phyloP scores from a whole-genome alignment of 2,113 vertebrate genomes.

The Malurus cyaneus region DNA sequence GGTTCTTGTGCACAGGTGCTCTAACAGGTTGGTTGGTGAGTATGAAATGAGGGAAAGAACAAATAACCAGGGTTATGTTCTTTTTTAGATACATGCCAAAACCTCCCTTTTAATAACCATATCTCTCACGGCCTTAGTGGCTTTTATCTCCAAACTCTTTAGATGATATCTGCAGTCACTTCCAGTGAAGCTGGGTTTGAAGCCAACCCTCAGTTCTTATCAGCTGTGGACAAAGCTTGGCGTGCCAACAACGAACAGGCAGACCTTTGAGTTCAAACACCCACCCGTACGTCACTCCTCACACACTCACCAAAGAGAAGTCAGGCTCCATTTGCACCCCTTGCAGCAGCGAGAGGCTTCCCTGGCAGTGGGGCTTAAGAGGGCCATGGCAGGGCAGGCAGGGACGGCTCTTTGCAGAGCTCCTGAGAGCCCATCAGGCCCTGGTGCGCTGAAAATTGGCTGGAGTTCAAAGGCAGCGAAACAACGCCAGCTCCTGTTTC shows the following conservation, averaged over 20 bases:
- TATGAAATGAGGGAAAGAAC: neutral
- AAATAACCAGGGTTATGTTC: neutral
- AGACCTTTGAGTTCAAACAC: neutral
- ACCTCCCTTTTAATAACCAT: neutral
- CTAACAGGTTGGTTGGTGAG: neutral
- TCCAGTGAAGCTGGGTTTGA: neutral
- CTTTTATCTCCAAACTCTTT: conserved; percentile 10
- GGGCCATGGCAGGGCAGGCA: neutral
- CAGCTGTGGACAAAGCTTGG: neutral
- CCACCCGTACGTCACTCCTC: neutral
- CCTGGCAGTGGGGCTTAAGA: too few relatives aligned
- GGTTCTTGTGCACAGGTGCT: neutral
- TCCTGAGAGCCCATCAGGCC: neutral
- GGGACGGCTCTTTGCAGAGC: neutral
- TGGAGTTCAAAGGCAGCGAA: neutral
- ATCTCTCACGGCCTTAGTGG: neutral
- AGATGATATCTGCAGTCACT: neutral
- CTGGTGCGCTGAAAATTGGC: neutral
- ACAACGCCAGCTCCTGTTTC: neutral
- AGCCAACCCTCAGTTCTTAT: neutral
- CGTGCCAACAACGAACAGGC: fast-evolving
- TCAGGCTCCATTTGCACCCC: neutral
- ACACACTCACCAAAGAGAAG: neutral
- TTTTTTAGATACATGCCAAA: neutral
- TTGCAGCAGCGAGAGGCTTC: fast-evolving